A percentile compares a stretch with the other conserved stretches of the same genome.
phyloP scores from a whole-genome alignment of 2,888 invertebrate genomes.

The Gandaritis pyraliata region DNA sequence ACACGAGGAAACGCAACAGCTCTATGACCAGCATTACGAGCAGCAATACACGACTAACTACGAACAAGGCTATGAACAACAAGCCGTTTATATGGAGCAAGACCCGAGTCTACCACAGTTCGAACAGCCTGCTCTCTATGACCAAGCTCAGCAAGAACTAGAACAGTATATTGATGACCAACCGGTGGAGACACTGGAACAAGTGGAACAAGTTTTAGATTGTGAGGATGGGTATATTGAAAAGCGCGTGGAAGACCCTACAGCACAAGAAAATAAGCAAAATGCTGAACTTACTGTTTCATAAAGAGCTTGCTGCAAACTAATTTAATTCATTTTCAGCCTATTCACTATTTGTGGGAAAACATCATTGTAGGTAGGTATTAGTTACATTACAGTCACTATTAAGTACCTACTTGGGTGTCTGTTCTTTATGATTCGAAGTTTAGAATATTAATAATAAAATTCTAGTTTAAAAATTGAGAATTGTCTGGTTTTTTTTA shows the following conservation, averaged over 20 bases:
- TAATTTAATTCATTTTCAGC: background rate
- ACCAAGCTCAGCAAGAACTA: conserved; percentile 36
- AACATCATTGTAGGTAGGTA: too few relatives aligned
- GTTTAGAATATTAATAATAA: too few relatives aligned
- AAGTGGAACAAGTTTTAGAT: conserved; percentile 27
- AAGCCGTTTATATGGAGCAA: conserved; percentile 40
- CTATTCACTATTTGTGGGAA: background rate
- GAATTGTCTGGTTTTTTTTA: too few relatives aligned
- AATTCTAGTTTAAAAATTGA: too few relatives aligned
- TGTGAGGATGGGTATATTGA: conserved; percentile 23
- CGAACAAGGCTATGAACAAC: conserved; percentile 44
- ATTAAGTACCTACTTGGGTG: too few relatives aligned
- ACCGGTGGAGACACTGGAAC: conserved; percentile 23
- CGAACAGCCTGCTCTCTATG: conserved; percentile 31
- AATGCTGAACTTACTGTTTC: conserved; percentile 16
- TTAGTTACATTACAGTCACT: too few relatives aligned
- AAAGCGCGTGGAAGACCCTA: conserved; percentile 8
- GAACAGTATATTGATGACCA: conserved; percentile 31
- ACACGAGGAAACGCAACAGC: conserved; percentile 60
- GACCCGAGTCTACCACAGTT: conserved; percentile 33
- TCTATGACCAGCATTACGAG: conserved; percentile 66
- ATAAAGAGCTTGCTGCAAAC: background rate
- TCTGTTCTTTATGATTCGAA: too few relatives aligned
- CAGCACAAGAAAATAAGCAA: conserved; percentile 5
- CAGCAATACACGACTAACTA: conserved; percentile 58